These are phyloP conservation scores for Apodemia duryi DNA, from an alignment of 2,888 invertebrate genomes.

Conservation along the genomic window DNA sequence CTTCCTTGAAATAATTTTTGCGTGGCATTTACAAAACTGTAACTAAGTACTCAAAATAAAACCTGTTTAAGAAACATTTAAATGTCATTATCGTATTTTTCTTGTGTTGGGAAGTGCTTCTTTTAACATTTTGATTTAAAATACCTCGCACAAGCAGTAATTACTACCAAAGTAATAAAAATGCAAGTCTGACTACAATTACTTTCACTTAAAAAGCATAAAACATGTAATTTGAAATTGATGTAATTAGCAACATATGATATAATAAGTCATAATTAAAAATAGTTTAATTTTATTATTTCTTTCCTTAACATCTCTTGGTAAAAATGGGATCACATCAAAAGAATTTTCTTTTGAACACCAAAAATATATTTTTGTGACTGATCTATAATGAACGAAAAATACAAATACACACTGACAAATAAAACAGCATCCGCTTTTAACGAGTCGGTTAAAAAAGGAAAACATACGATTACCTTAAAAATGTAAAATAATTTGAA, in stretches of 20 bases:
- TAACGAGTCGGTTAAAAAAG: too few relatives aligned
- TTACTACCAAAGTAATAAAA: not conserved
- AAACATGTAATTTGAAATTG: not conserved
- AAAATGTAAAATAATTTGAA: too few relatives aligned
- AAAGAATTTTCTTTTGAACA: too few relatives aligned
- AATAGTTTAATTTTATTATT: not conserved
- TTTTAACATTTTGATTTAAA: not conserved
- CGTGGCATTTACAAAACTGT: not conserved
- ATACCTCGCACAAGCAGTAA: not conserved
- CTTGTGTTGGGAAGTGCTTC: not conserved
- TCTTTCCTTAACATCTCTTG: too few relatives aligned
- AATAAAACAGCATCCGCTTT: too few relatives aligned
- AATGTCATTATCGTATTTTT: not conserved
- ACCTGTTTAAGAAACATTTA: not conserved
- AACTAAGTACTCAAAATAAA: not conserved
- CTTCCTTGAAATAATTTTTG: not conserved
- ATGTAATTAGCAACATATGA: conserved; percentile 6
- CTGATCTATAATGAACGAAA: too few relatives aligned
- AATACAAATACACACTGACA: too few relatives aligned
- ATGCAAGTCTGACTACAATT: not conserved
- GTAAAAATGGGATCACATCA: not conserved
- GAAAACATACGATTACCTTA: too few relatives aligned
- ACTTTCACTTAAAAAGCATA: conserved; percentile 8
- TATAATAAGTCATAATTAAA: not conserved
- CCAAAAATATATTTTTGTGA: too few relatives aligned